Evolutionary conservation across 2,888 invertebrate genomes (phyloP).

Genomic region (Bellardia pandia): DNA sequence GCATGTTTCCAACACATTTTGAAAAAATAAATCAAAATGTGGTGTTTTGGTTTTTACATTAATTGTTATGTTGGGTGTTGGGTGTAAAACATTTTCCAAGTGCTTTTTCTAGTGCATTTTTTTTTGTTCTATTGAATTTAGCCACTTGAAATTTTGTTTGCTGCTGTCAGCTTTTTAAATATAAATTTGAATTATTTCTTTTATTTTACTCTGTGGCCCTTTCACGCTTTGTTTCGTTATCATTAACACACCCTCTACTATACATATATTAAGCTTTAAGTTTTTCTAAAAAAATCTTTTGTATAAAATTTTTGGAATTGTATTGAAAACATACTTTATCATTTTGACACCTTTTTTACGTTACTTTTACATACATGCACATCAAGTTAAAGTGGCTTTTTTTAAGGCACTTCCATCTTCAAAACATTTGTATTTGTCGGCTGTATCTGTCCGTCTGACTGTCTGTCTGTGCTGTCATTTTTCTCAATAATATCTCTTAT

Average conservation of each 20-base stretch:
- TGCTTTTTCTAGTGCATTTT: slow-evolving; percentile 4
- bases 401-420: slow-evolving; percentile 17
- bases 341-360: slow-evolving; percentile 58
- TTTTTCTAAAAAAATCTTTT: slow-evolving; percentile 25
- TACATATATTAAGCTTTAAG: background rate
- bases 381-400: slow-evolving; percentile 27
- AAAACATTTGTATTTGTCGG: slow-evolving; percentile 6
- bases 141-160: slow-evolving; percentile 50
- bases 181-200: slow-evolving; percentile 26
- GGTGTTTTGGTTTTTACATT: background rate
- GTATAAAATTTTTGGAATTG: slow-evolving; percentile 2
- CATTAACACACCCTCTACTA: slow-evolving; percentile 48
- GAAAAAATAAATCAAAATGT: background rate
- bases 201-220: slow-evolving; percentile 14
- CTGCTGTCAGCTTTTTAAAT: slow-evolving; percentile 19
- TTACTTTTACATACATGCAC: background rate
- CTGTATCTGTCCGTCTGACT: background rate
- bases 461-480: slow-evolving; percentile 42
- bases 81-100: slow-evolving; percentile 31
- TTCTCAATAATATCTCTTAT: slow-evolving; percentile 37
- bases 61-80: slow-evolving; percentile 37
- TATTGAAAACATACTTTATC: slow-evolving; percentile 52
- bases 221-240: slow-evolving; percentile 18
- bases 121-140: slow-evolving; percentile 19
- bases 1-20: background rate